Evolutionary conservation across 2,797 vertebrate genomes (phyloP), one percentile per base, ranked within the genome.

Genomic region (Chloroceryle inda): DNA sequence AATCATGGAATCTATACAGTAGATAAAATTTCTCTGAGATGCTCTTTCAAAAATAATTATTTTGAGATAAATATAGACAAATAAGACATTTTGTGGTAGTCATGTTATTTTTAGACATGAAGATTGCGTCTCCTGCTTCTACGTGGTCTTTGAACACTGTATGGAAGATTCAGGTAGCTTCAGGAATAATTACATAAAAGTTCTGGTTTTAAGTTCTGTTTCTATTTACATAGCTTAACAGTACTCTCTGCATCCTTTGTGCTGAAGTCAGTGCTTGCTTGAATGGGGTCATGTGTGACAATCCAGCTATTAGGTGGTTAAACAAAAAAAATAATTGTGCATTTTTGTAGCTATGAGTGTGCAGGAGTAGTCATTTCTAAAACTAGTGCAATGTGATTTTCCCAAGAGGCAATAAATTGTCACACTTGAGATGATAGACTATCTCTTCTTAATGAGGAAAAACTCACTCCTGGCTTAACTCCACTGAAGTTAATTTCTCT

Each of bases 401-500:
- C 67, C 71, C 61, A 77, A 85, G 80, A 79, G 85, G 38, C 56
- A 52, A 26, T 64, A 92, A 90, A 90, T 87, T 52, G 45, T 85
- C 80, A 45, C 85, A 47, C 50, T 93, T 88, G 50, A 82, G 27
- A 76, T 61, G 50, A 87, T 20, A 77, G 75, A 71, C 56, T 68
- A 8, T 79, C 92, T 79, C 86, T 85, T 13, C 59, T 80, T 92
- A 82, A 89, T 61, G 83, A 90, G 56, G 81, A 83, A 94, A 92
- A 95, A 82, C 61, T 93, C 89, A 74, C 88, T 90, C 49, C 49
- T 80, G 89, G 79, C 74, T 88, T 82, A 84, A 91, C 77, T 92
- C 52, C 31, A 27, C 27, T 22, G 47, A 88, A 87, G 85, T 94
- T 89, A 95, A 85, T 92, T 95, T 94, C 85, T 95, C 45, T 50